A percentile compares a stretch with the other conserved stretches of the same genome.
Conservation (phyloP, 2,888 invertebrate species). For the Polymixis flavicincta region DNA sequence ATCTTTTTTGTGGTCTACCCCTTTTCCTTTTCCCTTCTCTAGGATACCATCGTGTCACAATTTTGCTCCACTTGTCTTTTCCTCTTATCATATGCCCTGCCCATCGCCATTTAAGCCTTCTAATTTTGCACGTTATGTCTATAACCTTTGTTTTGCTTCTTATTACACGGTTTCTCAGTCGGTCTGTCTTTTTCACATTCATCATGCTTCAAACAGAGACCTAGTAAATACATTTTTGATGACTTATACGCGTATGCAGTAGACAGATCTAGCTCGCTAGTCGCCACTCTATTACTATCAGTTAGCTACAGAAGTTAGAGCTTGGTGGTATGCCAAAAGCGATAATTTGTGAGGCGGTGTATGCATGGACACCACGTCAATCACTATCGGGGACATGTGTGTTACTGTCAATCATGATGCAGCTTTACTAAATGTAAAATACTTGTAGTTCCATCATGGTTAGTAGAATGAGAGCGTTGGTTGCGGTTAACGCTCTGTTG, state of each 20-base stretch:
- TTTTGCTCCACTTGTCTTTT: too few relatives aligned
- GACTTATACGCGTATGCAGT: constrained; percentile 15
- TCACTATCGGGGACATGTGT: constrained; percentile 67
- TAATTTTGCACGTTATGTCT: too few relatives aligned
- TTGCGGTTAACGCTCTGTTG: constrained; percentile 33
- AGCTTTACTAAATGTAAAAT: constrained; percentile 55
- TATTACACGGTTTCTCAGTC: too few relatives aligned
- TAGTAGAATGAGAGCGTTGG: constrained; percentile 26
- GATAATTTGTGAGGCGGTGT: constrained; percentile 80
- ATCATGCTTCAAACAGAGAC: background rate
- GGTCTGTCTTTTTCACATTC: too few relatives aligned
- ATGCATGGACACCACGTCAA: constrained; percentile 74
- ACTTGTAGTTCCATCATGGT: constrained; percentile 50
- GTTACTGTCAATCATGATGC: constrained; percentile 68
- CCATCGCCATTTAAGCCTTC: too few relatives aligned
- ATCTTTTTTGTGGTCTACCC: too few relatives aligned
- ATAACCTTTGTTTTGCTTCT: too few relatives aligned
- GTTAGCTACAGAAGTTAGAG: constrained; percentile 63
- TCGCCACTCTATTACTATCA: constrained; percentile 26
- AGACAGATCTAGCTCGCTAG: constrained; percentile 32
- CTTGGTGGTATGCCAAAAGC: constrained; percentile 80
- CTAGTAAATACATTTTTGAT: constrained; percentile 17
- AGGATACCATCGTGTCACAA: too few relatives aligned
- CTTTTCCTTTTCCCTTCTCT: too few relatives aligned
- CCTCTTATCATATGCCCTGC: too few relatives aligned